These are phyloP conservation scores for Acrossocheilus wenchowensis DNA, from an alignment of 2,797 vertebrate species.

Conservation along the genomic window DNA sequence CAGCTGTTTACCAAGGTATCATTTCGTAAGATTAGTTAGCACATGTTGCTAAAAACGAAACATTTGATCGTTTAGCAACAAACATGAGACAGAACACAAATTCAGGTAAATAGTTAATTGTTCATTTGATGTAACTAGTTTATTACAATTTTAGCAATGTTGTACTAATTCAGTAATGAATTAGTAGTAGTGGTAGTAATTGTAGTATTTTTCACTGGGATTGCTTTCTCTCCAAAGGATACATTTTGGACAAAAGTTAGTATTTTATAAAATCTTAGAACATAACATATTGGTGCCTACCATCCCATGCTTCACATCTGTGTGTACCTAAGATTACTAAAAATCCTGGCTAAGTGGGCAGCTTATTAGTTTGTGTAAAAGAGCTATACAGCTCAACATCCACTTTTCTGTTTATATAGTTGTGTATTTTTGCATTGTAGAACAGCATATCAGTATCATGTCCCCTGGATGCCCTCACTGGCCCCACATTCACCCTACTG, in stretches of 20 bases:
- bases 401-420: not conserved
- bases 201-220: not conserved
- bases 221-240: not conserved
- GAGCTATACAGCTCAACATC: not conserved
- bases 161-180: not conserved
- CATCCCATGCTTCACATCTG: not conserved
- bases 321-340: not conserved
- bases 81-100: not conserved
- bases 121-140: not conserved
- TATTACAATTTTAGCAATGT: not conserved
- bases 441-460: not conserved
- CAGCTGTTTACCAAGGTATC: not conserved
- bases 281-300: not conserved
- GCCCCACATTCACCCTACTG: slow-evolving; percentile 30
- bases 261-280: not conserved
- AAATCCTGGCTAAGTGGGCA: not conserved
- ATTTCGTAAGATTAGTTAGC: not conserved
- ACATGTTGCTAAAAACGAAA: not conserved
- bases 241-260: not conserved
- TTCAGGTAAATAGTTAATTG: not conserved
- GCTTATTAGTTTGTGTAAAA: not conserved
- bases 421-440: not conserved
- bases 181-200: not conserved
- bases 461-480: not conserved
- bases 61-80: not conserved